These are phyloP conservation scores for Chironomus tentans DNA, from an alignment of 2,888 invertebrate genomes.

Conservation along the genomic window DNA sequence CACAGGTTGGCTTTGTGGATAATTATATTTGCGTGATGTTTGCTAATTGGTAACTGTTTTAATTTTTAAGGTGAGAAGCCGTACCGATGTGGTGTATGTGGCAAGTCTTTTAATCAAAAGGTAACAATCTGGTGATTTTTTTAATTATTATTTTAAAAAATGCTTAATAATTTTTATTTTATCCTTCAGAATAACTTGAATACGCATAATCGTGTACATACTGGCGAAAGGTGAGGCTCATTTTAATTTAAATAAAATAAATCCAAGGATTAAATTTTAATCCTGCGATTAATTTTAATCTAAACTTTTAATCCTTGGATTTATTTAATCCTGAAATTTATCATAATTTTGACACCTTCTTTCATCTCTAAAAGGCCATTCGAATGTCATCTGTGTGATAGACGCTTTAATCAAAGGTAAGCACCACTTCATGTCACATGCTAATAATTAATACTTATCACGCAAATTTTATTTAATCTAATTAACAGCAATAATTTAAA, in stretches of 20 bases:
- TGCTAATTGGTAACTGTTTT: too few relatives aligned
- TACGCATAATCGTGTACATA: constrained; percentile 11
- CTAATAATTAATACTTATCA: background rate
- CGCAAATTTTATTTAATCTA: background rate
- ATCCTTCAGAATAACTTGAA: background rate
- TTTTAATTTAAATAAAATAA: too few relatives aligned
- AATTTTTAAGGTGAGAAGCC: constrained; percentile 2
- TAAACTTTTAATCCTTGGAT: too few relatives aligned
- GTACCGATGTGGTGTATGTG: background rate
- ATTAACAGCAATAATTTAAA: constrained; percentile 14
- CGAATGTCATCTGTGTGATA: constrained; percentile 21
- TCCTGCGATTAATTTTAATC: too few relatives aligned
- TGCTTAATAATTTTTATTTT: background rate
- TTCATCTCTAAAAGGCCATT: background rate
- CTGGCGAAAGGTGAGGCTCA: constrained; percentile 3
- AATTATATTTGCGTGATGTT: too few relatives aligned
- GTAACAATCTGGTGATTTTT: background rate
- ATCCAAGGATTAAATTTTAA: too few relatives aligned
- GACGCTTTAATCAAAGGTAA: constrained; percentile 10
- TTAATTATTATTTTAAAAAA: background rate
- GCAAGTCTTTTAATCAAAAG: constrained; percentile 23
- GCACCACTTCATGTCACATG: background rate
- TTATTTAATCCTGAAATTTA: background rate
- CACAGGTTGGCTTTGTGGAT: background rate
- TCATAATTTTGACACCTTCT: background rate